Evolutionary conservation across 2,888 invertebrate genomes (phyloP), one percentile per base, ranked within the genome.

Genomic region (Uropetala carovei): DNA sequence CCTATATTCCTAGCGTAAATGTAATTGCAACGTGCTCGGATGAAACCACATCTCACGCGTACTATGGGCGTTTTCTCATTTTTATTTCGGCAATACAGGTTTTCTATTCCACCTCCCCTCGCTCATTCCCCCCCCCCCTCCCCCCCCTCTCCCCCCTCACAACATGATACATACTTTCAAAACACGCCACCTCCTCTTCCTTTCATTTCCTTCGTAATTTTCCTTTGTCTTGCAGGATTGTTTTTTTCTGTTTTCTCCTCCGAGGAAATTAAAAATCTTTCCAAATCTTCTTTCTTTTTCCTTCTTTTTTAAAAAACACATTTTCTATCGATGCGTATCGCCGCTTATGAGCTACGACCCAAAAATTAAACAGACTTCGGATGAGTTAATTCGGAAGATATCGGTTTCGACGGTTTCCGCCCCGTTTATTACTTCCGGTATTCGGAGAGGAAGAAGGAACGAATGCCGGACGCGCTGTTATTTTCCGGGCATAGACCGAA

Each of bases 241-340:
- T 57, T 85, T 57, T 85, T 85, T 89, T 43, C 89, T 43, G 3
- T 43, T 43, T 30, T n/a, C 57, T 83, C 14, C 30, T 30, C 89
- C 64, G 64, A 30, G 89, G 68, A 89, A 89, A 89, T 89, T 89
- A 43, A 43, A 43, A 43, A 30, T 89, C 60, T 89, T 89, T 64
- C 59, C 43, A 57, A 83, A 56, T 43, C 56, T 57, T n/a, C n/a
- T n/a, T 27, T 57, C 43, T n/a, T 13, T 13, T 27, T 18, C 43
- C 14, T 13, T 13, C 14, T 18, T 7, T 64, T 89, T 89, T 89
- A 1, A 43, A 43, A 43, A 43, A 43, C 1, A 43, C 5, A 43
- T 60, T 89, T 56, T 43, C 43, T 43, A 68, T 64, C 64, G 64
- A 68, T 30, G 60, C 43, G 56, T 60, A 14, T 89, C 89, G 27